These are phyloP conservation scores for Kobus ellipsiprymnus DNA, from an alignment of 2,113 vertebrate species.

Conservation along the genomic window DNA sequence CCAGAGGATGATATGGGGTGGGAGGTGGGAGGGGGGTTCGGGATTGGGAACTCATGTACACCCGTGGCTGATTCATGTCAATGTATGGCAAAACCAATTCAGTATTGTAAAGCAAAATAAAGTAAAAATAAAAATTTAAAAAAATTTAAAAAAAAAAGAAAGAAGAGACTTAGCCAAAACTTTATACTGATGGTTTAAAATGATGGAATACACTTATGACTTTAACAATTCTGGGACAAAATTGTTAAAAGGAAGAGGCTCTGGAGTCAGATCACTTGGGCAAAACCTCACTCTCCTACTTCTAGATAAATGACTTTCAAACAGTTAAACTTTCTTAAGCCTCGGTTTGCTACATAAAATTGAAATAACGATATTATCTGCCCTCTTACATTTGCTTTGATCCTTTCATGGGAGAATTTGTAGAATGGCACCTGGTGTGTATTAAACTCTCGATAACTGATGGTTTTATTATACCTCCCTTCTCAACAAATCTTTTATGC, in stretches of 20 bases:
- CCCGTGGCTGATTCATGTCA: no score
- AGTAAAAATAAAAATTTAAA: no score
- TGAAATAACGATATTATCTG: neutral
- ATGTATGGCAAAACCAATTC: no score
- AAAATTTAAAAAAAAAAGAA: neutral
- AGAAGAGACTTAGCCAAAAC: neutral
- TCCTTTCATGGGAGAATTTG: neutral
- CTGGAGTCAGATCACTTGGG: neutral
- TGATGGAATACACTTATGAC: neutral
- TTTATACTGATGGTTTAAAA: neutral
- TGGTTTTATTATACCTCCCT: neutral
- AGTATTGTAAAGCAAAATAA: no score
- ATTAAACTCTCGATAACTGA: neutral
- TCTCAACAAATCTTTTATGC: neutral
- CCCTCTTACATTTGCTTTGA: neutral
- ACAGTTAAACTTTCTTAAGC: neutral
- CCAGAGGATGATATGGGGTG: no score
- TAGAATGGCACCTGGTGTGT: neutral
- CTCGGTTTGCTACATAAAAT: neutral
- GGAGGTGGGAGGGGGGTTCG: no score
- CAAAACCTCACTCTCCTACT: neutral
- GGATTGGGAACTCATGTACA: no score
- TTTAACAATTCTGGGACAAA: neutral
- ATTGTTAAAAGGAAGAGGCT: neutral
- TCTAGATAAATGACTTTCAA: neutral